Conservation (phyloP, 1,140 invertebrate species). For the Drosophila rufa region DNA sequence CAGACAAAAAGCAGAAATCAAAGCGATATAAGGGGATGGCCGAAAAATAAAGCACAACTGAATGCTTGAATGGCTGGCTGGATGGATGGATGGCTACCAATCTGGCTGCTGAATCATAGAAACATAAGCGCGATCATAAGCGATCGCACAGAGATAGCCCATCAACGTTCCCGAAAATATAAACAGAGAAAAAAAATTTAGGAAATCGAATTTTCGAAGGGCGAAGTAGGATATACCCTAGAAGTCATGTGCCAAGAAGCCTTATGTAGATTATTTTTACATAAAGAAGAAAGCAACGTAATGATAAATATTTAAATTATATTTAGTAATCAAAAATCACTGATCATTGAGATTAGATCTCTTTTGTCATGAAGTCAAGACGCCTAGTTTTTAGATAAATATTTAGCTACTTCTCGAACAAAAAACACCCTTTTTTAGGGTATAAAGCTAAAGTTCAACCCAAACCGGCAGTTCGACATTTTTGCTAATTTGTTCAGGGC, state of each 20-base stretch:
- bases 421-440: not conserved
- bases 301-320: too few species aligned
- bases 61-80: constrained; percentile 31
- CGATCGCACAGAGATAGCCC: constrained; percentile 65
- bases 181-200: constrained; percentile 15
- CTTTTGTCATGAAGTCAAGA: too few species aligned
- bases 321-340: too few species aligned
- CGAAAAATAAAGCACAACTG: constrained; percentile 36
- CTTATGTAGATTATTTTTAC: not conserved
- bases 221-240: not conserved
- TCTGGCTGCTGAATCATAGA: constrained; percentile 78
- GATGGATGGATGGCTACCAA: constrained; percentile 75
- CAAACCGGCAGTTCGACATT: constrained; percentile 50
- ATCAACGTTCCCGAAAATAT: constrained; percentile 43
- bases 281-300: not conserved
- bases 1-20: constrained; percentile 31
- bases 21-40: constrained; percentile 36
- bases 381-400: rapidly evolving
- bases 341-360: too few species aligned
- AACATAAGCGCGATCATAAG: constrained; percentile 78
- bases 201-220: not conserved
- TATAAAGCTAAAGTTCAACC: constrained; percentile 34
- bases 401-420: not conserved
- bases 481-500: constrained; percentile 75
- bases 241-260: too few species aligned